Evolutionary conservation across 92 coral and sea anemone species (phyloP).

Genomic region (Zoanthus solanderi): DNA sequence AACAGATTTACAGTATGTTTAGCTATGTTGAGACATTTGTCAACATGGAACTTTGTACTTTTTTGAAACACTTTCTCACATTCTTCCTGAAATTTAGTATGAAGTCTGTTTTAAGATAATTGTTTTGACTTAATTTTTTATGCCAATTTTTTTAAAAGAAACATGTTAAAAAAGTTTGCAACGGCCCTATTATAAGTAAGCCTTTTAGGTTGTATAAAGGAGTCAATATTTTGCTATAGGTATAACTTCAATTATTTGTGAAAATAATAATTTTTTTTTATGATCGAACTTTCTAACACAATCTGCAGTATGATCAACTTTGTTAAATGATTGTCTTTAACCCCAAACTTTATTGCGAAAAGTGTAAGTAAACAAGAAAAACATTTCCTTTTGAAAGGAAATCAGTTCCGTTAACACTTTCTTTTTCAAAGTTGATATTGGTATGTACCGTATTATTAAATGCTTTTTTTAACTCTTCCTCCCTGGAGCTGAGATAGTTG

Average conservation of each 20-base stretch:
- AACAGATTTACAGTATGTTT: background rate
- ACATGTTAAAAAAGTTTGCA: too few relatives aligned
- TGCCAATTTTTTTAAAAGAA: too few relatives aligned
- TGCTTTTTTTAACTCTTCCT: conserved; percentile 4
- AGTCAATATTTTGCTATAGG: too few relatives aligned
- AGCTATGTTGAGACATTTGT: conserved; percentile 34
- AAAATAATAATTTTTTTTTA: too few relatives aligned
- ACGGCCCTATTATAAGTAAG: too few relatives aligned
- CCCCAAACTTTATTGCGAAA: too few relatives aligned
- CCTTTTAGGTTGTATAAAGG: too few relatives aligned
- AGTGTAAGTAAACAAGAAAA: too few relatives aligned
- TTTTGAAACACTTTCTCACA: background rate
- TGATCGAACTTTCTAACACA: background rate
- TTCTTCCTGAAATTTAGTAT: background rate
- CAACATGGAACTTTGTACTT: conserved; percentile 23
- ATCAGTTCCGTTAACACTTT: background rate
- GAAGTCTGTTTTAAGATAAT: background rate
- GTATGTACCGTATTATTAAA: background rate
- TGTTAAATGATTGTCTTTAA: background rate
- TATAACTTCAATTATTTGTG: too few relatives aligned
- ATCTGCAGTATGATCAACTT: background rate
- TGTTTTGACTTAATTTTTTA: background rate
- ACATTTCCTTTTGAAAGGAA: background rate
- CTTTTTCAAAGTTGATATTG: background rate
- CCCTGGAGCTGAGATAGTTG: conserved; percentile 4